Evolutionary conservation across 1,140 invertebrate genomes (phyloP).

Genomic region (Magallana angulata): DNA sequence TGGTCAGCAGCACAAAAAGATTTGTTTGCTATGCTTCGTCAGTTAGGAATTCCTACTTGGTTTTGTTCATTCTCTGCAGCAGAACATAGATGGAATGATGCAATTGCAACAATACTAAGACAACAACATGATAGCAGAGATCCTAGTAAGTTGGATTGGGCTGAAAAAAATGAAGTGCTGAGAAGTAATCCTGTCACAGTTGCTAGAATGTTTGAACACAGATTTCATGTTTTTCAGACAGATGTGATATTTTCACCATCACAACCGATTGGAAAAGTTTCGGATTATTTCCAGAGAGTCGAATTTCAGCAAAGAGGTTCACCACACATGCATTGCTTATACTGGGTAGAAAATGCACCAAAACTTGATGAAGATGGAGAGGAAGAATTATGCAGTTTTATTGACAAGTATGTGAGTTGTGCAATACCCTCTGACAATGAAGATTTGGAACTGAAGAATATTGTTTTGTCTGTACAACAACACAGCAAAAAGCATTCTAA

Average conservation of each 20-base stretch:
- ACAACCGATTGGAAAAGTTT: conserved; percentile 57
- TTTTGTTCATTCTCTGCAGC: conserved; percentile 59
- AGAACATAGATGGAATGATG: conserved; percentile 56
- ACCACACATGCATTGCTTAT: conserved; percentile 78
- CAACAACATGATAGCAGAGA: conserved; percentile 45
- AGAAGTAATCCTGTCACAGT: conserved; percentile 43
- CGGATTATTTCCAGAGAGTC: conserved; percentile 71
- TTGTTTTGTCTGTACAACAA: too few relatives aligned
- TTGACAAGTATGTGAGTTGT: too few relatives aligned
- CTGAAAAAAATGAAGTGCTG: conserved; percentile 38
- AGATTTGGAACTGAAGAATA: too few relatives aligned
- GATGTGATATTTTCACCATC: conserved; percentile 42
- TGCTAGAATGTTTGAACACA: conserved; percentile 44
- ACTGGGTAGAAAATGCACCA: conserved; percentile 77
- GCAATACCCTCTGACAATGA: too few relatives aligned
- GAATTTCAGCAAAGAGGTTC: conserved; percentile 80
- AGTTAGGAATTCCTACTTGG: conserved; percentile 54
- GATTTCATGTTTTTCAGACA: conserved; percentile 18
- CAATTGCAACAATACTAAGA: conserved; percentile 43
- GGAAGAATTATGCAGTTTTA: not conserved
- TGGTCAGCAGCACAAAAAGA: too few relatives aligned
- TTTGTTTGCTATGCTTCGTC: not conserved
- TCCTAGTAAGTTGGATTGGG: not conserved
- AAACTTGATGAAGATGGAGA: conserved; percentile 49
- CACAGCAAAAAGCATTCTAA: conserved; percentile 35